Conservation (phyloP, 2,113 vertebrate genomes). For the Notothenia coriiceps region DNA sequence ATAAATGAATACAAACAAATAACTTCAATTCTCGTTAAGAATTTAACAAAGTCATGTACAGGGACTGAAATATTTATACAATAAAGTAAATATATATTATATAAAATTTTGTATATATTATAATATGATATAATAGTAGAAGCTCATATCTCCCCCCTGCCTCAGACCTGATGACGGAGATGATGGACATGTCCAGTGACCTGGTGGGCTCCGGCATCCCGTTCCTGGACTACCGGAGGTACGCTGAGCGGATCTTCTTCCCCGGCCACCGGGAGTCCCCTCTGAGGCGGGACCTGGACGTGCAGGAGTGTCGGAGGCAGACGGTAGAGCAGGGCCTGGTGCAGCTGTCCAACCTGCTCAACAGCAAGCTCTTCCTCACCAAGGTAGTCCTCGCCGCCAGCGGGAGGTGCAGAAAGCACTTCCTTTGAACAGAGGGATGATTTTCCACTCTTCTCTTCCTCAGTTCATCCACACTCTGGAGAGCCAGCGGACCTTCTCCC, state of each 20-base stretch:
- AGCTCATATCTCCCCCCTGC: neutral
- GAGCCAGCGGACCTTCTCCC: constrained; percentile 96
- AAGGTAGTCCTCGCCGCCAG: constrained; percentile 84
- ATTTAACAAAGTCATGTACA: no score
- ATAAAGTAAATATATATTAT: no score
- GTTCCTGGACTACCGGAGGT: constrained; percentile 96
- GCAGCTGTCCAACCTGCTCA: constrained; percentile 97
- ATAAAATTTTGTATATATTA: no score
- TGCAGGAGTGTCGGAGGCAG: constrained; percentile 93
- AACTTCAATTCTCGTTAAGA: no score
- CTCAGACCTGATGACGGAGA: constrained; percentile 98
- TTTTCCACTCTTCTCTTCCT: neutral
- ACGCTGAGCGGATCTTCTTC: constrained; percentile 97
- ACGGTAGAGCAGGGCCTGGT: constrained; percentile 97
- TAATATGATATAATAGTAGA: neutral
- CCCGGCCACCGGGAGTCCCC: constrained; percentile 96
- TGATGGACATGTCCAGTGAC: constrained; percentile 98
- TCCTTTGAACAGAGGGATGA: neutral
- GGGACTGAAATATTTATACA: no score
- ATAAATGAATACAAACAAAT: no score
- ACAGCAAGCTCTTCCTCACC: constrained; percentile 99
- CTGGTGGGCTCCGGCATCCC: constrained; percentile 96
- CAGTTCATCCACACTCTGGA: constrained; percentile 98
- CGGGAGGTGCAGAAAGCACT: neutral
- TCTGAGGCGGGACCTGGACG: constrained; percentile 91